Conservation (phyloP, 2,888 invertebrate species). For the Alcis repandata region DNA sequence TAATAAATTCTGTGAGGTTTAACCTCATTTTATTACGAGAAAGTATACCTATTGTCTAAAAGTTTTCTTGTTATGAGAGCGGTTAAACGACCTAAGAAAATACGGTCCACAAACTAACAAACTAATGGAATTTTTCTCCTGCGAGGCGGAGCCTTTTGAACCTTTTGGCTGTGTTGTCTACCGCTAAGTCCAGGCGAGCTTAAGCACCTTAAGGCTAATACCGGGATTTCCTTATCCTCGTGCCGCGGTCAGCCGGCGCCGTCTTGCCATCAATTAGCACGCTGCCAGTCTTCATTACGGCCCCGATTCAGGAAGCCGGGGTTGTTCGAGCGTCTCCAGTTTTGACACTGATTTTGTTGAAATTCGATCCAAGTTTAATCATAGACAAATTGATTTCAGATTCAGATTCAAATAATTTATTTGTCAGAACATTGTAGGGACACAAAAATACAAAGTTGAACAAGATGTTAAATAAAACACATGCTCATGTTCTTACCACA, state of each 20-base stretch:
- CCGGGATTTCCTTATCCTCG: conserved; percentile 73
- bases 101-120: conserved; percentile 7
- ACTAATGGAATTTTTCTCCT: conserved; percentile 44
- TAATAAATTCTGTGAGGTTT: not conserved
- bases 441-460: too few relatives aligned
- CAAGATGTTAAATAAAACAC: too few relatives aligned
- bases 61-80: conserved; percentile 17
- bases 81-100: conserved; percentile 14
- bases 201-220: conserved; percentile 71
- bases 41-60: conserved; percentile 15
- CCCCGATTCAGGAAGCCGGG: conserved; percentile 22
- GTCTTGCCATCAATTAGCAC: conserved; percentile 75
- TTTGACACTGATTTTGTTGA: conserved; percentile 21
- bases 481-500: too few relatives aligned
- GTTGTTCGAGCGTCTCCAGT: conserved; percentile 10
- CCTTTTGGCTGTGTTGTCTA: conserved; percentile 61
- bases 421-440: too few relatives aligned
- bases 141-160: conserved; percentile 54
- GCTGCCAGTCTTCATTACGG: conserved; percentile 51
- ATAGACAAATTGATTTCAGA: too few relatives aligned
- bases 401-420: too few relatives aligned
- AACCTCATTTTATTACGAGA: not conserved
- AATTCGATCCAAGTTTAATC: not conserved
- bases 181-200: conserved; percentile 60
- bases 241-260: conserved; percentile 63